A percentile compares a stretch with the other conserved stretches of the same genome.
Evolutionary conservation across 1,140 invertebrate genomes (phyloP).

Genomic region (Conus ventricosus): DNA sequence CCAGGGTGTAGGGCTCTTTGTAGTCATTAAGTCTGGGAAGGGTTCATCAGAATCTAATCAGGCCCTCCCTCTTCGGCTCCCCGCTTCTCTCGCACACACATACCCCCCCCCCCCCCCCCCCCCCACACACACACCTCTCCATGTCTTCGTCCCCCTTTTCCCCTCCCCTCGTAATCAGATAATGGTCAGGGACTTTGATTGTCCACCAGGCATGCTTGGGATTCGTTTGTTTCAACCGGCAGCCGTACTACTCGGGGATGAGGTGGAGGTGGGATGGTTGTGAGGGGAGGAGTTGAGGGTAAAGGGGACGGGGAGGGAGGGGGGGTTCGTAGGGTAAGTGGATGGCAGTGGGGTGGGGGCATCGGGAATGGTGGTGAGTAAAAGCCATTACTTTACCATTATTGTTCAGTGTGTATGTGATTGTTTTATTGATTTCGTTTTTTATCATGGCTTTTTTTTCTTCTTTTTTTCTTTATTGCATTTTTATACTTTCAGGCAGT

Average conservation of each 20-base stretch:
- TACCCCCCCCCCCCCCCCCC: not conserved
- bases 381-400: too few species aligned
- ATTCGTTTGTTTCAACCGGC: not conserved
- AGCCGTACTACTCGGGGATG: too few species aligned
- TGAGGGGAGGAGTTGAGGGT: not conserved
- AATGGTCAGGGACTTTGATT: constrained; percentile 7
- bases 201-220: not conserved
- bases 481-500: too few species aligned
- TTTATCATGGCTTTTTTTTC: too few species aligned
- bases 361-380: too few species aligned
- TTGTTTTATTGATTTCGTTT: too few species aligned
- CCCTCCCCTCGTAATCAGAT: not conserved
- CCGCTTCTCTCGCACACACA: not conserved
- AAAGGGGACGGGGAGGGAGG: too few species aligned
- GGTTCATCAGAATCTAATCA: constrained; percentile 12
- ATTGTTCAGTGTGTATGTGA: too few species aligned
- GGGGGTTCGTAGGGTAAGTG: too few species aligned
- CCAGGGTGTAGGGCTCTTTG: not conserved
- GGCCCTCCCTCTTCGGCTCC: not conserved
- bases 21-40: constrained; percentile 11
- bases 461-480: too few species aligned
- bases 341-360: too few species aligned
- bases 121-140: not conserved
- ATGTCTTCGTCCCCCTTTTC: not conserved
- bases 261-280: not conserved